Evolutionary conservation across 2,113 vertebrate species (phyloP).

Genomic region (Sinocyclocheilus maitianheensis): DNA sequence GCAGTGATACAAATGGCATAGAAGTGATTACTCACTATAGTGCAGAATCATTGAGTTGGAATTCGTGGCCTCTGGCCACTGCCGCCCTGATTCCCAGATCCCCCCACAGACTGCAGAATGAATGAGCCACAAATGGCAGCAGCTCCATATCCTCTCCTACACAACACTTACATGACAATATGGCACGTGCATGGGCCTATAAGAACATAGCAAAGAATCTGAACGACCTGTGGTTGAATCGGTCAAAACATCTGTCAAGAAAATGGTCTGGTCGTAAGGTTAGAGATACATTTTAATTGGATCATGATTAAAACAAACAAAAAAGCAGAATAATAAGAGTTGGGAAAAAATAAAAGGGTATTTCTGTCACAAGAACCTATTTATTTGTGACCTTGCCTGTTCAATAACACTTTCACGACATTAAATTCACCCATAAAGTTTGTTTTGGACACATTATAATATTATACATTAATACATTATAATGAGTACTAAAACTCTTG

Average conservation of each 20-base stretch:
- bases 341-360: too few species aligned
- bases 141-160: slow-evolving; percentile 71
- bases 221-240: neutral
- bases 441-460: neutral
- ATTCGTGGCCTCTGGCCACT: slow-evolving; percentile 70
- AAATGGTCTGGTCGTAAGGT: neutral
- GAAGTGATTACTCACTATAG: slow-evolving; percentile 73
- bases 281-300: neutral
- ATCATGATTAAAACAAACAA: neutral
- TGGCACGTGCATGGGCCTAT: slow-evolving; percentile 67
- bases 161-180: slow-evolving; percentile 74
- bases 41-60: slow-evolving; percentile 77
- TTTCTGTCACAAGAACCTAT: neutral
- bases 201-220: neutral
- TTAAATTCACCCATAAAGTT: neutral
- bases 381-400: neutral
- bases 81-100: slow-evolving; percentile 71
- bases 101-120: slow-evolving; percentile 70
- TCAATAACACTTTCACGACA: neutral
- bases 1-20: neutral
- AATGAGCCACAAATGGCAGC: slow-evolving; percentile 70
- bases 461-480: neutral
- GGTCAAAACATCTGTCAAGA: neutral
- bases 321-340: neutral
- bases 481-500: neutral